phyloP scores from a whole-genome alignment of 2,888 invertebrate species.

The Parnassius mnemosyne region DNA sequence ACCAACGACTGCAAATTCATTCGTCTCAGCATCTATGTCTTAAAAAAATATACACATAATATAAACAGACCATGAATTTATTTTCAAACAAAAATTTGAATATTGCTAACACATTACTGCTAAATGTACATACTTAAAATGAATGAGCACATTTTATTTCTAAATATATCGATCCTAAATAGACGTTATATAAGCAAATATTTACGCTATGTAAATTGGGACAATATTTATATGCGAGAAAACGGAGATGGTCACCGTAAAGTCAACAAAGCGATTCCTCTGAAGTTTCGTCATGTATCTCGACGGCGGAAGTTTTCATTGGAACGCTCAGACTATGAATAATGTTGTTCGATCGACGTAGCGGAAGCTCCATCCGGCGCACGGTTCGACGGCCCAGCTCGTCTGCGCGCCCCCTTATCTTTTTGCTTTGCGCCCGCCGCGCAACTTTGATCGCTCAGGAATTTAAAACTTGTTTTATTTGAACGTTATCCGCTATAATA shows the following conservation, averaged over 20 bases:
- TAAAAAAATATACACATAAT: no score
- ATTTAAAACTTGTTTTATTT: slow-evolving; percentile 47
- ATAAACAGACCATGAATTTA: no score
- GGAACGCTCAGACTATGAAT: slow-evolving; percentile 51
- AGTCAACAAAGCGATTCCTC: slow-evolving; percentile 40
- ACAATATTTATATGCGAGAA: neutral
- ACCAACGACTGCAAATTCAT: no score
- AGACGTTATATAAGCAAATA: neutral
- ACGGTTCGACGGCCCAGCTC: slow-evolving; percentile 30
- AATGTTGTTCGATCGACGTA: slow-evolving; percentile 46
- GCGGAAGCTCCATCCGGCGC: slow-evolving; percentile 50
- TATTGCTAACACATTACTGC: no score
- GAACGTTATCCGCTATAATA: slow-evolving; percentile 28
- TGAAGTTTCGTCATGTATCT: slow-evolving; percentile 44
- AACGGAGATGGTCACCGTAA: slow-evolving; percentile 31
- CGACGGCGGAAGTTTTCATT: slow-evolving; percentile 50
- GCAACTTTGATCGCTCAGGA: slow-evolving; percentile 49
- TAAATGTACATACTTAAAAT: no score
- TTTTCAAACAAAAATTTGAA: no score
- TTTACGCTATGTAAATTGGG: neutral
- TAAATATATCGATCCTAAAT: no score
- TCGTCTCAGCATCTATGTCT: no score
- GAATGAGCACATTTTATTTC: no score
- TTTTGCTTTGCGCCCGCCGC: slow-evolving; percentile 38
- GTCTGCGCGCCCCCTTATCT: slow-evolving; percentile 45